A percentile compares a stretch with the other conserved stretches of the same genome.
phyloP scores from a whole-genome alignment of 2,113 vertebrate species.

The Nesogale talazaci region DNA sequence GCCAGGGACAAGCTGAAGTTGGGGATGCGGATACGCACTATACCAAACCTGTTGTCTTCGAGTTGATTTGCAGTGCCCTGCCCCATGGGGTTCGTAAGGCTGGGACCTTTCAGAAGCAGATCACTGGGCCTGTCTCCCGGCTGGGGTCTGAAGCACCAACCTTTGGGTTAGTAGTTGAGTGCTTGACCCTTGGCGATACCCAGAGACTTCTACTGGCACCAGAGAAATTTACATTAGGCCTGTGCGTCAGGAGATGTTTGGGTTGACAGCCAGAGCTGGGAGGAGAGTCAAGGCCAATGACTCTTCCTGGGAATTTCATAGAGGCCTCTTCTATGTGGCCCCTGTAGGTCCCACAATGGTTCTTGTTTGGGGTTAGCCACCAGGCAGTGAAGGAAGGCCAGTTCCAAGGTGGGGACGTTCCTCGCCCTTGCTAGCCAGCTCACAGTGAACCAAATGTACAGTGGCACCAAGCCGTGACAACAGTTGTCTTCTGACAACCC shows the following conservation, averaged over 20 bases:
- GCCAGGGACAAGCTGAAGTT: background rate
- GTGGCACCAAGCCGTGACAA: background rate
- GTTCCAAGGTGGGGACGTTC: too few relatives aligned
- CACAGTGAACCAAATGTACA: background rate
- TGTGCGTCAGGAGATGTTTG: background rate
- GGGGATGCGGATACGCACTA: background rate
- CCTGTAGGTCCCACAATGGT: background rate
- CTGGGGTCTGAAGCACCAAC: background rate
- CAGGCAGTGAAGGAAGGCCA: background rate
- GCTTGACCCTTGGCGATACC: background rate
- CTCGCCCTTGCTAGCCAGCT: background rate
- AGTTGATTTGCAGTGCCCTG: background rate
- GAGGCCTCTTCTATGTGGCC: accelerated
- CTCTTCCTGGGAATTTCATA: background rate
- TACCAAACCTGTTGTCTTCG: background rate
- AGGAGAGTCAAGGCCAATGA: background rate
- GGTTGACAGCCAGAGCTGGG: background rate
- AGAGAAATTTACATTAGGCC: background rate
- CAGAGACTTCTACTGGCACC: background rate
- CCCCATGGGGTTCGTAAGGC: background rate
- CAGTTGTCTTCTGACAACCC: too few relatives aligned
- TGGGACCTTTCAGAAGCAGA: background rate
- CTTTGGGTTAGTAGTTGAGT: background rate
- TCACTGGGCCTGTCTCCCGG: background rate
- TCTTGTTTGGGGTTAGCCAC: background rate